phyloP scores from a whole-genome alignment of 2,113 vertebrate genomes.

The Gopherus flavomarginatus region DNA sequence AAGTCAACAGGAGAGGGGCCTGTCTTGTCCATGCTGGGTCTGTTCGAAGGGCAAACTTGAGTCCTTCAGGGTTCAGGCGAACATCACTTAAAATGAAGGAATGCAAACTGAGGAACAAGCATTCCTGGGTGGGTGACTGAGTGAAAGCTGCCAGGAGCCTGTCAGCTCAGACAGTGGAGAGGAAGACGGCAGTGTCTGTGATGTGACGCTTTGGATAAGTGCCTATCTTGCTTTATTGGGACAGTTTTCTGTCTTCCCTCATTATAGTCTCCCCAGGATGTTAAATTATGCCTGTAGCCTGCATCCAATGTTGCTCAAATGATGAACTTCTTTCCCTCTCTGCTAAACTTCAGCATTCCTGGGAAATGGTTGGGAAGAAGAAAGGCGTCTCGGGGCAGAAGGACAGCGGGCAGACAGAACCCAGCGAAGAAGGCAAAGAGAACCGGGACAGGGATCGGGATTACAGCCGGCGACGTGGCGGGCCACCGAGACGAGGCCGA shows the following conservation, averaged over 20 bases:
- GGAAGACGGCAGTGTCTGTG: not conserved
- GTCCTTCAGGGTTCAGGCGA: not conserved
- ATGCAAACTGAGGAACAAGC: not conserved
- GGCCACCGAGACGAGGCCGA: slow-evolving; percentile 86
- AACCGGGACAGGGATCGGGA: slow-evolving; percentile 94
- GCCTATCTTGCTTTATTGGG: not conserved
- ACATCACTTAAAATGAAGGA: not conserved
- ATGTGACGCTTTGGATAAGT: not conserved
- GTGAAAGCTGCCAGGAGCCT: not conserved
- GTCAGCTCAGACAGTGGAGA: not conserved
- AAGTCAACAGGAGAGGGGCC: not conserved
- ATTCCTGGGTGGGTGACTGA: not conserved
- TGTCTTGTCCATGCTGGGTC: not conserved
- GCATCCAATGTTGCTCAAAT: rapidly evolving
- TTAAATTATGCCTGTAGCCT: not conserved
- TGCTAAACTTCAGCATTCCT: slow-evolving; percentile 87
- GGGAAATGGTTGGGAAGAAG: slow-evolving; percentile 99
- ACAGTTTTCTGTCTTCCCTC: not conserved
- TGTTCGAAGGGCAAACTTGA: not conserved
- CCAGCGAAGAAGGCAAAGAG: slow-evolving; percentile 93
- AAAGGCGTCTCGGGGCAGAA: slow-evolving; percentile 96
- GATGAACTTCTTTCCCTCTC: not conserved
- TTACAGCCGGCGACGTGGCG: slow-evolving; percentile 90
- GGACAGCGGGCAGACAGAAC: slow-evolving; percentile 88
- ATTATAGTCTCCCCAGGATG: rapidly evolving